Conservation (phyloP, 2,797 vertebrate genomes). For the Synanceia verrucosa region DNA sequence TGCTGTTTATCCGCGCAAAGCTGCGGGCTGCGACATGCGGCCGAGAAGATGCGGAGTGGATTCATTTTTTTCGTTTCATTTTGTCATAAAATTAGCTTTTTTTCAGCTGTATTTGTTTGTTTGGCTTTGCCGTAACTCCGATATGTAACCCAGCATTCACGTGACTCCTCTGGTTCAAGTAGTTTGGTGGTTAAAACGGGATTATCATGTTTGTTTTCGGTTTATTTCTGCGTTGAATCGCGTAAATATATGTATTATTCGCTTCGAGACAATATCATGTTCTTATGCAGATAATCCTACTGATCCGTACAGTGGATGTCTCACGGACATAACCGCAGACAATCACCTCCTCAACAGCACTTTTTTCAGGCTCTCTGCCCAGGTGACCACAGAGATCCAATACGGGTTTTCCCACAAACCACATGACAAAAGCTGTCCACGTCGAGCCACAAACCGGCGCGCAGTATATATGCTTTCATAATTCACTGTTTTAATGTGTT, state of each 20-base stretch:
- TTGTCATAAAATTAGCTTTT: rapidly evolving
- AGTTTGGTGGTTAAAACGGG: not conserved
- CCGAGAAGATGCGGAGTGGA: conserved; percentile 80
- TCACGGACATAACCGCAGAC: not conserved
- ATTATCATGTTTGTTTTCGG: not conserved
- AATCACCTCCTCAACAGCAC: not conserved
- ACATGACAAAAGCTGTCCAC: conserved; percentile 71
- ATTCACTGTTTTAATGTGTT: not conserved
- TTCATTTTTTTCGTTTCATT: not conserved
- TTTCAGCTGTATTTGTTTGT: rapidly evolving
- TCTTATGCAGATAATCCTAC: rapidly evolving
- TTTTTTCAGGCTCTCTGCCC: conserved; percentile 53
- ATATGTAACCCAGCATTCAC: not conserved
- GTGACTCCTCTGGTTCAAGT: conserved; percentile 7
- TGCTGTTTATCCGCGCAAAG: conserved; percentile 70
- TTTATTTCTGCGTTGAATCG: not conserved
- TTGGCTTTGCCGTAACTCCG: rapidly evolving
- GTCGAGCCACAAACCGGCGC: not conserved
- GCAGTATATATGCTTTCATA: not conserved
- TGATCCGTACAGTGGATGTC: rapidly evolving
- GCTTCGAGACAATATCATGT: rapidly evolving
- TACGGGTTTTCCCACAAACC: conserved; percentile 83
- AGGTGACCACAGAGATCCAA: conserved; percentile 83
- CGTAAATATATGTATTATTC: rapidly evolving
- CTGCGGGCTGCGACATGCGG: conserved; percentile 58